A percentile compares a stretch with the other conserved stretches of the same genome.
Conservation (phyloP, 2,797 vertebrate genomes). For the Botia kubotai region DNA sequence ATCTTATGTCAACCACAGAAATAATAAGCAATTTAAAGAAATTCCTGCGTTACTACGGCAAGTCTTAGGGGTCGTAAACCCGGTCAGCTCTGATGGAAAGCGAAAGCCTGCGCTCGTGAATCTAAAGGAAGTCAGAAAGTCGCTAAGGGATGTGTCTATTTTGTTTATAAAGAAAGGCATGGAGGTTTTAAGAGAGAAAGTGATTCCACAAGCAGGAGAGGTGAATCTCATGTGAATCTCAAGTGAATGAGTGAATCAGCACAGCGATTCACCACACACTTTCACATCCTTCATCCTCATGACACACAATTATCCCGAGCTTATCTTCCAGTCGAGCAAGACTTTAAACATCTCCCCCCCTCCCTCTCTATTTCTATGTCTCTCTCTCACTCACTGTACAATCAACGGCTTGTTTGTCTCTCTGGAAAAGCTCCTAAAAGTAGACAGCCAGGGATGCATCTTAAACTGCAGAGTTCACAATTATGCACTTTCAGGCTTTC, state of each 20-base stretch:
- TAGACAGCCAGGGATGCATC: background rate
- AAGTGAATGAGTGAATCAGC: constrained; percentile 5
- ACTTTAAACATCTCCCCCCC: background rate
- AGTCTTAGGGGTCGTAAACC: constrained; percentile 23
- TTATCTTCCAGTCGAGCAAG: constrained; percentile 20
- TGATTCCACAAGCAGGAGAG: background rate
- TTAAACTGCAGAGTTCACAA: background rate
- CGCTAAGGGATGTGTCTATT: constrained; percentile 3
- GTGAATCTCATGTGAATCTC: background rate
- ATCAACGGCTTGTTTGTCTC: constrained; percentile 22
- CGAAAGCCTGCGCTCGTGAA: constrained; percentile 19
- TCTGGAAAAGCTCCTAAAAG: constrained; percentile 14
- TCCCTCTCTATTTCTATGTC: background rate
- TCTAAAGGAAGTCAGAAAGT: constrained; percentile 16
- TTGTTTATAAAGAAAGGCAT: constrained; percentile 14
- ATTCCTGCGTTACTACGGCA: constrained; percentile 11
- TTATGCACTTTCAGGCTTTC: constrained; percentile 1
- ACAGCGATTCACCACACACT: background rate
- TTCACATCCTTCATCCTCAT: constrained; percentile 24
- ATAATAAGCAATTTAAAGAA: constrained; percentile 51
- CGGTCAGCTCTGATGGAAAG: constrained; percentile 8
- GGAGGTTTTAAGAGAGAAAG: constrained; percentile 23
- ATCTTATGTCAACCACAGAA: constrained; percentile 44
- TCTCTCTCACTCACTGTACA: background rate
- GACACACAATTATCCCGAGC: constrained; percentile 39